Evolutionary conservation across 2,797 vertebrate species (phyloP), one percentile per base, ranked within the genome.

Genomic region (Sebastes nivosus): DNA sequence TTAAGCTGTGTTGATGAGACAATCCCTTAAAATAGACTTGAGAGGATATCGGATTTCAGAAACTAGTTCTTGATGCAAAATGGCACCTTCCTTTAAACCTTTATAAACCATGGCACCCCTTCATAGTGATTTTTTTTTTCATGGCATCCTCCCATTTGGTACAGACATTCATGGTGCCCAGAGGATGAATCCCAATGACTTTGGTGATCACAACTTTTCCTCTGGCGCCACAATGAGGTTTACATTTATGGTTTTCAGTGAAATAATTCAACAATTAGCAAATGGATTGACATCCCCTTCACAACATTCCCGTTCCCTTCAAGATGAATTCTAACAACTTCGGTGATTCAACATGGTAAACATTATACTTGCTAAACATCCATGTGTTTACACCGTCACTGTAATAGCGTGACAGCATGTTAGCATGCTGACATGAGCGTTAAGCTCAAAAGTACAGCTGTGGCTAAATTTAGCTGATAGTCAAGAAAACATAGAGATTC

Each of bases 11-110:
- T 36, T 68, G 36, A 10, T 80, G 65, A 79, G 29, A 52, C 30
- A 77, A 69, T 79, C 25, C 11, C 30, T 67, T 69, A 24, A 85
- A 77, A 60, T 64, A 13, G 58, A 61, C 60, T 25, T 16, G 9
- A 72, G 34, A 61, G 55, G 13, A 8, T 61, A 54, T 52, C 2
- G 12, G 59, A 38, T 14, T 46, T 52, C 2, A 10, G 59, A 38
- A 18, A 70, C 42, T 25, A 29, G 50, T 65, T 50, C 13, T 25
- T 50, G n/a, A 69, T 9, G 6, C 46, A 67, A 69, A 75, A 80
- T 52, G 10, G 25, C 55, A 60, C 11, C 5, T 63, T 77, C 60
- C n/a, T 52, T 36, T 16, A 38, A 52, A 25, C 22, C n/a, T 27
- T 59, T 66, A 2, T 42, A 34, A 34, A 52, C 25, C 1, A 29